Conservation (phyloP, 2,797 vertebrate species). For the Pithecia hirsuta region DNA sequence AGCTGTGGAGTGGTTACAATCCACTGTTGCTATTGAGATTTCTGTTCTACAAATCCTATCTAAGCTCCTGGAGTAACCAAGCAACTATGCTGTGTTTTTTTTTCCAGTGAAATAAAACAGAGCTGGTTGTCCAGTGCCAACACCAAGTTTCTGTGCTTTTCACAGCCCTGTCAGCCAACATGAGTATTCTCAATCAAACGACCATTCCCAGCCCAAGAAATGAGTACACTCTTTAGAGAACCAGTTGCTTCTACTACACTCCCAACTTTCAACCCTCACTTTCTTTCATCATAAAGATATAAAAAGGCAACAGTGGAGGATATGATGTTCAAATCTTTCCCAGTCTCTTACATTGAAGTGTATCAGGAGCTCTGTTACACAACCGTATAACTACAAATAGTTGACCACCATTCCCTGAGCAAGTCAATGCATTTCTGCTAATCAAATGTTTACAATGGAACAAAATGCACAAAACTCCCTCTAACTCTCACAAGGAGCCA, state of each 20-base stretch:
- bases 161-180: constrained; percentile 30
- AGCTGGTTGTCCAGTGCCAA: neutral
- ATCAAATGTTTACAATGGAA: constrained; percentile 9
- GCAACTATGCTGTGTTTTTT: constrained; percentile 13
- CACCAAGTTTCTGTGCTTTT: constrained; percentile 33
- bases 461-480: neutral
- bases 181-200: neutral
- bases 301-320: neutral
- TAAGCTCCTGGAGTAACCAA: constrained; percentile 45
- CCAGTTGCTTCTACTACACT: neutral
- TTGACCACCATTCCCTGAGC: neutral
- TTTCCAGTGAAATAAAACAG: constrained; percentile 47
- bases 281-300: neutral
- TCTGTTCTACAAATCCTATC: constrained; percentile 54
- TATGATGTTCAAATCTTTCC: neutral
- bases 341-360: neutral
- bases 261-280: constrained; percentile 21
- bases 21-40: constrained; percentile 28
- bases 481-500: neutral
- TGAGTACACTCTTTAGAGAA: neutral
- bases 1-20: neutral
- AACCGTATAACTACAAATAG: neutral
- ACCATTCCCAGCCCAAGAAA: constrained; percentile 41
- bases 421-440: neutral
- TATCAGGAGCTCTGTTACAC: neutral